Base-by-base conservation (phyloP, 2,797 vertebrate genomes). In the Phoxinus dragarum region DNA sequence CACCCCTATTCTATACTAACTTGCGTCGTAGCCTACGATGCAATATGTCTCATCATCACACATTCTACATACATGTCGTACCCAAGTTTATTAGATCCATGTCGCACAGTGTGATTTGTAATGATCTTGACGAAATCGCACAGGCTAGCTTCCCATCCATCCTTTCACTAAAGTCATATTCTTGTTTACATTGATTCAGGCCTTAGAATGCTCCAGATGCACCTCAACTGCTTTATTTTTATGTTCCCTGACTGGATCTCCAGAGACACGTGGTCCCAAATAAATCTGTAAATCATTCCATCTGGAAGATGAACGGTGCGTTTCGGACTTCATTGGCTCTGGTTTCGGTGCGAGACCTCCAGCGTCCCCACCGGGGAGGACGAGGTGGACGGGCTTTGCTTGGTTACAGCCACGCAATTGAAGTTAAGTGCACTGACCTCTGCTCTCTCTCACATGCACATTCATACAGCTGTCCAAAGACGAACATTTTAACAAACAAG, bases 241-340 rank as follows among this genome's bases (percentile, higher is more conserved):
- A 94, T 94, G 94, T 93, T 34, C 31, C 64, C 31, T 34, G 14
- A 91, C 91, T 90, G 91, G 94, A 78, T 36, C 90, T 92, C 92
- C 91, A 91, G 49, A 85, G 92, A 92, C 90, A 92, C 86, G 72
- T 85, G 84, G 82, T 83, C 87, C 88, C 87, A 87, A 90, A 92
- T 91, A 93, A 94, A 94, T 93, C 93, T 88, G 91, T 92, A 93
- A 93, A 95, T 95, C 91, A 93, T 90, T 93, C 91, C 88, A 92
- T 94, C 92, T 94, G 87, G 91, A 93, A 95, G 94, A 95, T 93
- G 92, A 94, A 94, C 90, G 86, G 93, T 90, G 75, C 91, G 92
- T 95, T 94, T 93, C 88, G 91, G 93, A 94, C 91, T 94, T 93
- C 92, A 93, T 94, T 95, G 93, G 92, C 88, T 93, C 72, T 89